These are phyloP conservation scores for Lasioglossum villosulum DNA, from an alignment of 2,888 invertebrate genomes.

Conservation along the genomic window DNA sequence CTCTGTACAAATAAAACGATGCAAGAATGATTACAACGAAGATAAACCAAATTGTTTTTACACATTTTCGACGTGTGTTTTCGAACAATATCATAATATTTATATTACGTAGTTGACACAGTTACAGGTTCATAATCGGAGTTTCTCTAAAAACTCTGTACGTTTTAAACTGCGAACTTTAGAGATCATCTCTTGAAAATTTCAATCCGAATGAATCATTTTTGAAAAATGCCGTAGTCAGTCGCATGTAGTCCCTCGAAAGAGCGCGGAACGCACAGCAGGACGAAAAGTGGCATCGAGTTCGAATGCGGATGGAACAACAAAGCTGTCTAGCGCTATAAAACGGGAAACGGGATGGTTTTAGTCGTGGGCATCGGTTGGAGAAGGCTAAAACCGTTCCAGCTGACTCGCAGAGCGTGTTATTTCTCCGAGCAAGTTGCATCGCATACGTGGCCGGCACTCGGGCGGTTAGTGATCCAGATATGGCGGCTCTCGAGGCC, in stretches of 20 bases:
- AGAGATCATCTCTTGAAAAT: background rate
- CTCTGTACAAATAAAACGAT: no score
- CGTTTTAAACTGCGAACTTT: no score
- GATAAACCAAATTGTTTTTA: no score
- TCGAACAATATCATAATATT: no score
- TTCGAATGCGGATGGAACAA: background rate
- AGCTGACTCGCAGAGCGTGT: conserved; percentile 1
- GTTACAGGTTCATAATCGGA: no score
- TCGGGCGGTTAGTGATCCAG: conserved; percentile 35
- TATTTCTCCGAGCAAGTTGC: conserved; percentile 20
- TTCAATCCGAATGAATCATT: background rate
- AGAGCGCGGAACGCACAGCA: background rate
- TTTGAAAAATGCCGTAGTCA: background rate
- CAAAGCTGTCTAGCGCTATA: background rate
- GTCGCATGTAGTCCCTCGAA: background rate
- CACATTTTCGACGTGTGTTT: no score
- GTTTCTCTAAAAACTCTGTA: no score
- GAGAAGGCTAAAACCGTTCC: conserved; percentile 6
- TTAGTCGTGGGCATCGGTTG: background rate
- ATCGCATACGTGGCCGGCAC: conserved; percentile 14
- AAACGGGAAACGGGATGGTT: background rate
- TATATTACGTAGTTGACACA: no score
- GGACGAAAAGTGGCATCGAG: background rate
- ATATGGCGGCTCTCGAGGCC: conserved; percentile 40
- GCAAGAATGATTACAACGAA: no score